Percentiles rank a stretch among this genome's conserved stretches.
Conservation (phyloP, 2,797 vertebrate species). For the Oreochromis mossambicus region DNA sequence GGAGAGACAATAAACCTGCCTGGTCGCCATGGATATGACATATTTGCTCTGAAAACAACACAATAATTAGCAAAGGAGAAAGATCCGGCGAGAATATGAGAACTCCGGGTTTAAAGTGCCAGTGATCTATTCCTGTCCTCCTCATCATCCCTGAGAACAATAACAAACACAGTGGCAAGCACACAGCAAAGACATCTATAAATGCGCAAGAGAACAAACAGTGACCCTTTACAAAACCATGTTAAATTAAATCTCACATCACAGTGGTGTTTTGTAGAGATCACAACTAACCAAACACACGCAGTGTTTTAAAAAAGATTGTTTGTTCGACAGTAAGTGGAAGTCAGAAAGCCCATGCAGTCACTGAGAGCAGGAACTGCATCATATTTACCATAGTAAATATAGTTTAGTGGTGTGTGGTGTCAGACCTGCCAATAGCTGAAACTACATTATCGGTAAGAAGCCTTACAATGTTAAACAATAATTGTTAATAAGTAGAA, state of each 20-base stretch:
- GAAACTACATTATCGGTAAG: neutral
- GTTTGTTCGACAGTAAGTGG: conserved; percentile 28
- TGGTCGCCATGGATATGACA: conserved; percentile 99
- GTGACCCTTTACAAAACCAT: conserved; percentile 47
- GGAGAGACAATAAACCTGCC: conserved; percentile 99
- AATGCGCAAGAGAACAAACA: conserved; percentile 33
- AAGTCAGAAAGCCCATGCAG: conserved; percentile 58
- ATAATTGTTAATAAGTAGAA: neutral
- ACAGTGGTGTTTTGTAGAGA: conserved; percentile 41
- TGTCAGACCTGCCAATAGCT: neutral
- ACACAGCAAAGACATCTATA: conserved; percentile 55
- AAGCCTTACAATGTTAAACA: neutral
- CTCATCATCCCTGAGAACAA: conserved; percentile 68
- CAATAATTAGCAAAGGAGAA: conserved; percentile 99
- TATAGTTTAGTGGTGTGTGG: neutral
- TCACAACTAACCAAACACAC: conserved; percentile 51
- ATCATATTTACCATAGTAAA: conserved; percentile 21
- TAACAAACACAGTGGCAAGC: conserved; percentile 57
- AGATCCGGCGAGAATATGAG: conserved; percentile 99
- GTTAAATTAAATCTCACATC: conserved; percentile 58
- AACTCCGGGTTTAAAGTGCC: conserved; percentile 98
- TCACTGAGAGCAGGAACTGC: conserved; percentile 24
- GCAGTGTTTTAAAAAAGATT: conserved; percentile 33
- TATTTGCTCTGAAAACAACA: conserved; percentile 99
- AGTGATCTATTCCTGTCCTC: conserved; percentile 87